Percentiles rank a stretch among this genome's conserved stretches.
These are phyloP conservation scores for Lypha dubia DNA, from an alignment of 2,888 invertebrate genomes.

Conservation along the genomic window DNA sequence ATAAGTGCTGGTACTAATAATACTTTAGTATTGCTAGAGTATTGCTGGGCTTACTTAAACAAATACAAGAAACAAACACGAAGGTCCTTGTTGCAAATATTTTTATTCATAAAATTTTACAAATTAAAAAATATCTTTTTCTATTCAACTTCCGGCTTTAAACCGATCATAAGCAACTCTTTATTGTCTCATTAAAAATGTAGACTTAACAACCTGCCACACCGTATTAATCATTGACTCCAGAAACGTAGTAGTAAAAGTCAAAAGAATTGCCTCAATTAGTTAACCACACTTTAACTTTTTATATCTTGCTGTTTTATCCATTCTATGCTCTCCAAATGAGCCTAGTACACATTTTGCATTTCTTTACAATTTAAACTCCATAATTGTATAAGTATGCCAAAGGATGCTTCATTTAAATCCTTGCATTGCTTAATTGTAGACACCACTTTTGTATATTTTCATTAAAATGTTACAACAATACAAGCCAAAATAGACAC, in stretches of 20 bases:
- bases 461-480: constrained; percentile 71
- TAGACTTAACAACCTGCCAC: background rate
- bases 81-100: no score
- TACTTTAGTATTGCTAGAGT: no score
- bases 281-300: constrained; percentile 67
- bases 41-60: background rate
- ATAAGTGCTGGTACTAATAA: background rate
- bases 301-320: constrained; percentile 62
- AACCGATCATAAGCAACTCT: background rate
- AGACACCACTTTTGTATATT: constrained; percentile 67
- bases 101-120: no score
- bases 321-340: background rate
- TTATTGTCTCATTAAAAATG: background rate
- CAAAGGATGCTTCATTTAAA: constrained; percentile 32
- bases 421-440: constrained; percentile 58
- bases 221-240: background rate
- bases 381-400: background rate
- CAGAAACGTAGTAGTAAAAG: background rate
- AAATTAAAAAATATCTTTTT: no score
- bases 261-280: constrained; percentile 39
- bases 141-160: background rate
- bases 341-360: constrained; percentile 24
- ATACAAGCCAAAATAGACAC: constrained; percentile 40
- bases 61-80: background rate
- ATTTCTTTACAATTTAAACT: constrained; percentile 17